Percentiles rank a stretch among this genome's conserved stretches.
These are phyloP conservation scores for Heteropelma amictum DNA, from an alignment of 2,888 invertebrate genomes.

Conservation along the genomic window DNA sequence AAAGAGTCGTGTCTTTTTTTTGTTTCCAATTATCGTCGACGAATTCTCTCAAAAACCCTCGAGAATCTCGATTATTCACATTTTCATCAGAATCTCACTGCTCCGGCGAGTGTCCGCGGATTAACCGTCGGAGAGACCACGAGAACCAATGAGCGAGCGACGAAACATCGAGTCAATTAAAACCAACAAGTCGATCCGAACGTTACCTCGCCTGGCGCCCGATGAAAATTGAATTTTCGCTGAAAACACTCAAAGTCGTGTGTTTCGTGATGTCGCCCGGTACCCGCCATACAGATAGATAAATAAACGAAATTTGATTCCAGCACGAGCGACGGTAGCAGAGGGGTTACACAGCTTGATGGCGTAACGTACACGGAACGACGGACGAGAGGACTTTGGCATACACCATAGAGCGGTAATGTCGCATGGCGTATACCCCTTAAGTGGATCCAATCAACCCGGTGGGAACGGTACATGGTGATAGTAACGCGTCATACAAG, in stretches of 20 bases:
- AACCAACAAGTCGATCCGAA: no score
- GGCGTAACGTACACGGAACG: slow-evolving; percentile 52
- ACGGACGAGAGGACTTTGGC: slow-evolving; percentile 63
- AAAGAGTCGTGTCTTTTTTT: no score
- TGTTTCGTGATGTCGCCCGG: neutral
- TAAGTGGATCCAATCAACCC: slow-evolving; percentile 78
- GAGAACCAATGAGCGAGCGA: no score
- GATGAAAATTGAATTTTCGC: neutral
- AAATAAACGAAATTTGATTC: neutral
- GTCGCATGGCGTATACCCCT: slow-evolving; percentile 74
- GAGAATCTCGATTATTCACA: no score
- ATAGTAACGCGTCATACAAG: slow-evolving; percentile 34
- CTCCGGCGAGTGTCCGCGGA: no score
- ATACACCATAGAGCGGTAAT: slow-evolving; percentile 76
- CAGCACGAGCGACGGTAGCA: slow-evolving; percentile 1
- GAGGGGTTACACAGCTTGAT: slow-evolving; percentile 29
- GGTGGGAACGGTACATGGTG: slow-evolving; percentile 63
- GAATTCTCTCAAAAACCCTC: no score
- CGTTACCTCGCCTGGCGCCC: neutral
- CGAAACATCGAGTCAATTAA: no score
- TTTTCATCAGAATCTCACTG: no score
- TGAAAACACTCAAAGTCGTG: no score
- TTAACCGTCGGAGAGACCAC: no score
- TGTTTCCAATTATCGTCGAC: neutral
- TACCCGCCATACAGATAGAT: neutral